Evolutionary conservation across 2,797 vertebrate species (phyloP), one percentile per base, ranked within the genome.

Genomic region (Liasis olivaceus): DNA sequence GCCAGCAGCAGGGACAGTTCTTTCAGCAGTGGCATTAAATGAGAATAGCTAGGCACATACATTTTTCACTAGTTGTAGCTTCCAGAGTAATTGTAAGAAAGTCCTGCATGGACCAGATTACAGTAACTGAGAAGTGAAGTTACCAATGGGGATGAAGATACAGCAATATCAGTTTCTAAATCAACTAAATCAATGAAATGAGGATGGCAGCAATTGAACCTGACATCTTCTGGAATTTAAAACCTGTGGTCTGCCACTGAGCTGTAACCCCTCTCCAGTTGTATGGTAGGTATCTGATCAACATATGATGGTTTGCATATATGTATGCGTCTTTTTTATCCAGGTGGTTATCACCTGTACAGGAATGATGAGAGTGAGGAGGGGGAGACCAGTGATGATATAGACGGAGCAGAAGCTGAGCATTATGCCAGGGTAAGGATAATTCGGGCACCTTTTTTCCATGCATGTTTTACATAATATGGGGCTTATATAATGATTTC

Each of bases 351-450:
- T 84, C 96, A 96, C 91, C 93, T 91, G 13, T 92, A 94, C 31
- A 90, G 66, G 0, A 60, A 95, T 12, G 91, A 87, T 0, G 92
- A 97, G 87, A 96, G 96, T 0, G 92, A 97, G 1, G 96, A 93
- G 0, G 96, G 98, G 3, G 98, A 97, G 77, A 7, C 47, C 15
- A 96, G 97, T 0, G 88, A 77, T 0, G 91, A 77, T 0, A 91
- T 96, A 14, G 95, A 95, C 20, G 63, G 93, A 0, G 86, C 97
- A 47, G 97, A 98, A 89, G 97, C 97, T 62, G 98, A 96, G 31
- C 91, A 91, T 91, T 96, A 96, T 94, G 96, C 96, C 96, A 97
- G 94, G 96, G 99, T 99, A 97, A 85, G 95, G 0, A 0, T 85
- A 72, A 59, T 42, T 0, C 5, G 1, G 22, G 89, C 1, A 12